Percentiles rank a stretch among this genome's conserved stretches.
These are phyloP conservation scores for Porites lutea DNA, from an alignment of 64 coral and sea anemone genomes.

Conservation along the genomic window DNA sequence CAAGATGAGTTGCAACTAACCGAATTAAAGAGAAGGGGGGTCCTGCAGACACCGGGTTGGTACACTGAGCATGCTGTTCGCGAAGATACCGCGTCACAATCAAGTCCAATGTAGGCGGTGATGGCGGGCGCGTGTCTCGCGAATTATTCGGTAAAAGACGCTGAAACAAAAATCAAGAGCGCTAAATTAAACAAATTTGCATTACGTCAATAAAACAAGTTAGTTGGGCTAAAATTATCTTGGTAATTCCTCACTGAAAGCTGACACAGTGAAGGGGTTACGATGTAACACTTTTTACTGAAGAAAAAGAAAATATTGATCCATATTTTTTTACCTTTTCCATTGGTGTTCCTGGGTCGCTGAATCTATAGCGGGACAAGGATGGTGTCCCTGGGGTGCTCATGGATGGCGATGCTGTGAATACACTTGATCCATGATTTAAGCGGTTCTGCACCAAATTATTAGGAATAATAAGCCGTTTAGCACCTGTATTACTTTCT, in stretches of 20 bases:
- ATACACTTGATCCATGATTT: not conserved
- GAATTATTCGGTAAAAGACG: slow-evolving; percentile 53
- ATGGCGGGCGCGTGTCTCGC: slow-evolving; percentile 32
- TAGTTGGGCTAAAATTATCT: no score
- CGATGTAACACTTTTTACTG: no score
- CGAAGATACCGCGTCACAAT: slow-evolving; percentile 97
- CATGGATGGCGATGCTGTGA: not conserved
- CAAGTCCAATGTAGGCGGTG: slow-evolving; percentile 89
- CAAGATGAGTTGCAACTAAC: slow-evolving; percentile 16
- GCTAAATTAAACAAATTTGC: no score
- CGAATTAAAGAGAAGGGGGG: slow-evolving; percentile 95
- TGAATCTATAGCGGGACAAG: slow-evolving; percentile 38
- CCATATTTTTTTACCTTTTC: slow-evolving; percentile 30
- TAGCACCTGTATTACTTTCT: no score
- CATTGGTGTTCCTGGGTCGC: slow-evolving; percentile 62
- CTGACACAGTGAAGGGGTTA: no score
- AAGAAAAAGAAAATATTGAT: no score
- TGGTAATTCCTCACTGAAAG: no score
- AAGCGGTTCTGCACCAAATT: not conserved
- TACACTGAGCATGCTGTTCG: slow-evolving; percentile 96
- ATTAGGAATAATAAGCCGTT: no score
- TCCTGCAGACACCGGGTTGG: slow-evolving; percentile 89
- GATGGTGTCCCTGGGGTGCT: slow-evolving; percentile 30
- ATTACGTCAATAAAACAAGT: no score
- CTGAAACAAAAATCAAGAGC: not conserved